These are phyloP conservation scores for Phaonia tiefii DNA, from an alignment of 2,888 invertebrate species.

Conservation along the genomic window DNA sequence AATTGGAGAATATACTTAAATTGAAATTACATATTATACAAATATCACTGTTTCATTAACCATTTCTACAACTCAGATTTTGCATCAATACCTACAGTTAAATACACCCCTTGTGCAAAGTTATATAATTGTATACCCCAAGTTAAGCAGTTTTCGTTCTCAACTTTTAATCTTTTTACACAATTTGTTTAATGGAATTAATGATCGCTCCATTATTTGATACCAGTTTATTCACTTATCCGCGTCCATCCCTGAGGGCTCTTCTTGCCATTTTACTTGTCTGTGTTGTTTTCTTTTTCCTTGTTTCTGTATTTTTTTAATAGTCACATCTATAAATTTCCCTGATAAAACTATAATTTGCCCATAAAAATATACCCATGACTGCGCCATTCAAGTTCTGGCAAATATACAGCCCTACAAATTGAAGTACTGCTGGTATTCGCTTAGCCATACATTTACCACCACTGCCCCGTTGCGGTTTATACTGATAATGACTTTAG, in stretches of 20 bases:
- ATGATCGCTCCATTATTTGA: conserved; percentile 5
- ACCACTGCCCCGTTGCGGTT: conserved; percentile 55
- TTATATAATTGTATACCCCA: too few species aligned
- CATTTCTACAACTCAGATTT: too few species aligned
- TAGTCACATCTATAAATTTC: conserved; percentile 64
- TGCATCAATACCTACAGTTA: too few species aligned
- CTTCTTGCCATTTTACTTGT: conserved; percentile 44
- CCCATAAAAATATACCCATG: conserved; percentile 64
- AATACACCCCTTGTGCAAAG: too few species aligned
- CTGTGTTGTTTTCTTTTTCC: neutral
- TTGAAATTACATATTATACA: too few species aligned
- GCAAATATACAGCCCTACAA: neutral
- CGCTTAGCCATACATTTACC: conserved; percentile 37
- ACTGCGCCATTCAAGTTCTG: conserved; percentile 21
- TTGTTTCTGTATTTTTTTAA: conserved; percentile 55
- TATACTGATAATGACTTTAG: conserved; percentile 64
- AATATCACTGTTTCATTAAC: too few species aligned
- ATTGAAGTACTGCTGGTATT: neutral
- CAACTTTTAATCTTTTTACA: neutral
- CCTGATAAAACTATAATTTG: conserved; percentile 66
- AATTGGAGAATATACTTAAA: too few species aligned
- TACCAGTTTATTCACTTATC: too few species aligned
- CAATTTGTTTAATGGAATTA: conserved; percentile 31
- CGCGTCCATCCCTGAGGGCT: neutral
- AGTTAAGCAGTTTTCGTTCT: conserved; percentile 15